Evolutionary conservation across 2,113 vertebrate genomes (phyloP).

Genomic region (Lycocorax pyrrhopterus): DNA sequence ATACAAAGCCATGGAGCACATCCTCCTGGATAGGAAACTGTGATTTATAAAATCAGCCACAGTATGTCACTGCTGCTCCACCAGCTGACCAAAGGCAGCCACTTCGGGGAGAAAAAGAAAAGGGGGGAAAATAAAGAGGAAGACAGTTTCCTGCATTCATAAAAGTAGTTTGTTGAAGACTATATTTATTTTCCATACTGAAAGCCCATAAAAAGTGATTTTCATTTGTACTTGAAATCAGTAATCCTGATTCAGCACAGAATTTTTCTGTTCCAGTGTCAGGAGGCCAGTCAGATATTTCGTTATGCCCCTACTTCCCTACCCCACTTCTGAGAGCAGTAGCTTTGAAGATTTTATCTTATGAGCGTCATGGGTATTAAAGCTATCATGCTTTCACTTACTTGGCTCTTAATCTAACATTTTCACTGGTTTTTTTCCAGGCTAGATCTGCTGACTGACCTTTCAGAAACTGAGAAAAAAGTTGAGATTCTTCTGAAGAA

Average conservation of each 20-base stretch:
- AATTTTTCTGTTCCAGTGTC: not conserved
- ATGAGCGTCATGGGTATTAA: not conserved
- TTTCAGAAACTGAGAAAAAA: not conserved
- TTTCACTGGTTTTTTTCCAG: not conserved
- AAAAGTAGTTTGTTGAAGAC: not conserved
- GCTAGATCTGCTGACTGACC: not conserved
- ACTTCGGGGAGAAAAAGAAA: accelerated
- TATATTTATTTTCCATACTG: not conserved
- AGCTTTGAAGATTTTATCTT: not conserved
- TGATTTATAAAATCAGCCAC: constrained; percentile 47
- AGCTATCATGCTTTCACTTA: not conserved
- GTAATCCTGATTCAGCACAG: not conserved
- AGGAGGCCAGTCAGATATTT: not conserved
- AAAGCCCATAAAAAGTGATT: not conserved
- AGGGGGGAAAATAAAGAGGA: not conserved
- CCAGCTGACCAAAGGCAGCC: not conserved
- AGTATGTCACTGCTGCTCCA: constrained; percentile 65
- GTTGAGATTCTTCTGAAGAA: not conserved
- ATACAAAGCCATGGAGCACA: not conserved
- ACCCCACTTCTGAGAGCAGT: not conserved
- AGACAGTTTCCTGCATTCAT: not conserved
- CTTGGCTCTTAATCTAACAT: not conserved
- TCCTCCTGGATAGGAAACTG: not conserved
- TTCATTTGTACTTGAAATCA: not conserved
- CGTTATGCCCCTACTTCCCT: not conserved